Conservation (phyloP, 2,888 invertebrate species). For the Acronicta alni region DNA sequence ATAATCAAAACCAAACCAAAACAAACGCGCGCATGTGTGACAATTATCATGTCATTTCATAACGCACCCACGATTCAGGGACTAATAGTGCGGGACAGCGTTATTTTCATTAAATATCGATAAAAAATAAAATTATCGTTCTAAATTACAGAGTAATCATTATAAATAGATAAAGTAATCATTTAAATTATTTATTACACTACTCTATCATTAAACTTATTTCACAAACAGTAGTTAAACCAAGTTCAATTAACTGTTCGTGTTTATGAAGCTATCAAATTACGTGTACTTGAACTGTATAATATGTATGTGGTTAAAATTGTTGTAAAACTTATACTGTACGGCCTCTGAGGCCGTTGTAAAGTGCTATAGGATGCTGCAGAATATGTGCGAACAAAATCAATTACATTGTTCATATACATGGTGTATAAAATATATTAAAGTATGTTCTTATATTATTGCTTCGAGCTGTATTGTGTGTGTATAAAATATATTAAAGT, state of each 20-base stretch:
- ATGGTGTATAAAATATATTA: constrained; percentile 10
- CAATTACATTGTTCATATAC: constrained; percentile 29
- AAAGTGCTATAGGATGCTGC: constrained; percentile 40
- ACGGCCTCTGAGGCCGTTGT: constrained; percentile 34
- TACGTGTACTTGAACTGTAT: constrained; percentile 38
- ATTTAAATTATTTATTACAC: constrained; percentile 14
- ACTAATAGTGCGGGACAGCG: no score
- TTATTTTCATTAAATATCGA: no score
- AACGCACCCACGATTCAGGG: no score
- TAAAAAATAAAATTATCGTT: no score
- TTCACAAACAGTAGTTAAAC: constrained; percentile 35
- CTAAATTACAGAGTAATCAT: neutral
- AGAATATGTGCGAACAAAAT: constrained; percentile 27
- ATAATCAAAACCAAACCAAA: no score
- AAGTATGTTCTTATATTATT: no score
- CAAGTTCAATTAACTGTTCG: constrained; percentile 3
- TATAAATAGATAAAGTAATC: neutral
- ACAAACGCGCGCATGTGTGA: no score
- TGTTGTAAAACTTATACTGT: constrained; percentile 32
- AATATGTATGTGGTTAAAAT: constrained; percentile 13
- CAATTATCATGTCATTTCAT: no score
- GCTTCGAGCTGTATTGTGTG: no score
- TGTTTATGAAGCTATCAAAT: constrained; percentile 26
- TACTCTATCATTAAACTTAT: constrained; percentile 7
- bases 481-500: no score